These are phyloP conservation scores for Rutpela maculata DNA, from an alignment of 2,888 invertebrate genomes.

Conservation along the genomic window DNA sequence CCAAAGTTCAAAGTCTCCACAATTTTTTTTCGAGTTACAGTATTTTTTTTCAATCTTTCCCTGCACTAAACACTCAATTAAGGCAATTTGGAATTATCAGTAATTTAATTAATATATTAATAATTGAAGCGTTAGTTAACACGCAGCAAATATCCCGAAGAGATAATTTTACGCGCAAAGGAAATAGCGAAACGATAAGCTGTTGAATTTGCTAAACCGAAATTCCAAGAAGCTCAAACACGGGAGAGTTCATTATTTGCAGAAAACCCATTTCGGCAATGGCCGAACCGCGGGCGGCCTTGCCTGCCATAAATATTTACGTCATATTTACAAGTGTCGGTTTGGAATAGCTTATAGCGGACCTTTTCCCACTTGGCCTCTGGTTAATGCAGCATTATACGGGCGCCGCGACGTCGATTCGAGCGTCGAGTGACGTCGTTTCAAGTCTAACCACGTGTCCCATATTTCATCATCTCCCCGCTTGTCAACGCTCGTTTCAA, in stretches of 20 bases:
- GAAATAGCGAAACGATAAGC: not conserved
- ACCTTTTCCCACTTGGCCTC: conserved; percentile 67
- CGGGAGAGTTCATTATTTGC: conserved; percentile 51
- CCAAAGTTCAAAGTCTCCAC: too few species aligned
- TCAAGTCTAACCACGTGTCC: conserved; percentile 85
- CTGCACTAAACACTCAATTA: too few species aligned
- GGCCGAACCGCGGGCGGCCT: conserved; percentile 40
- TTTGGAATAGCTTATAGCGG: conserved; percentile 63
- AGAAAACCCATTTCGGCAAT: conserved; percentile 43
- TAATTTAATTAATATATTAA: too few species aligned
- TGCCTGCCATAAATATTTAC: conserved; percentile 63
- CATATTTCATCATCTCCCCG: conserved; percentile 83
- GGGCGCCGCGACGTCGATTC: conserved; percentile 74
- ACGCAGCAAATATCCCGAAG: not conserved
- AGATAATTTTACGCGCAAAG: not conserved
- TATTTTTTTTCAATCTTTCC: too few species aligned
- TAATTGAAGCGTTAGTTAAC: not conserved
- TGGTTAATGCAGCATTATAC: conserved; percentile 71
- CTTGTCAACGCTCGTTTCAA: conserved; percentile 61
- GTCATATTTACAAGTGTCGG: conserved; percentile 65
- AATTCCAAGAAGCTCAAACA: conserved; percentile 40
- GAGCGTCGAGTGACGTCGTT: conserved; percentile 81
- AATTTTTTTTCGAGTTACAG: too few species aligned
- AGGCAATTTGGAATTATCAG: too few species aligned
- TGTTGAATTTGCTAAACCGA: conserved; percentile 2